Conservation (phyloP, 2,113 vertebrate genomes). For the Narcine bancroftii region DNA sequence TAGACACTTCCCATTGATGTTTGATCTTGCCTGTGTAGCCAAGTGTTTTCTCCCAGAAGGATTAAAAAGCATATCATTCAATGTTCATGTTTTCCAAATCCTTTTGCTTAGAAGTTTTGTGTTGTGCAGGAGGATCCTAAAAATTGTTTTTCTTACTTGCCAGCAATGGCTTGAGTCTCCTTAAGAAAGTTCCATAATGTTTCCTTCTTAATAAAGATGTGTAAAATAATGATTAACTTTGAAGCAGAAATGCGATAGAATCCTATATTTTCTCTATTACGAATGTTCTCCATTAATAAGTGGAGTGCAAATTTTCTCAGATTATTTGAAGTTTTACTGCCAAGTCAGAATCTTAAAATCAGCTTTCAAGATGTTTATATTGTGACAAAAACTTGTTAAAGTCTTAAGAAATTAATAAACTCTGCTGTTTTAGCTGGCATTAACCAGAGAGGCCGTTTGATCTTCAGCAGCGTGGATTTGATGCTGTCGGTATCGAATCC, state of each 20-base stretch:
- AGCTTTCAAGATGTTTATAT: background rate
- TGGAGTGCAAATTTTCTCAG: background rate
- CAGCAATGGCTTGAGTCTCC: background rate
- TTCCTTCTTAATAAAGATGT: background rate
- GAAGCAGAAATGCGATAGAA: background rate
- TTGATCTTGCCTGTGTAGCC: background rate
- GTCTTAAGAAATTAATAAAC: background rate
- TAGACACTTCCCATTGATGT: background rate
- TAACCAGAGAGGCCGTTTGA: no score
- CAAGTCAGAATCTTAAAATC: background rate
- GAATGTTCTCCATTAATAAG: background rate
- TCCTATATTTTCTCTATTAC: background rate
- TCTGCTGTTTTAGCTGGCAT: background rate
- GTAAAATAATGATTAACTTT: background rate
- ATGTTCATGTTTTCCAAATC: constrained; percentile 6
- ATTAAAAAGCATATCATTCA: background rate
- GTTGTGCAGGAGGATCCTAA: background rate
- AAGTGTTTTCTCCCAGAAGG: background rate
- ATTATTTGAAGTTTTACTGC: background rate
- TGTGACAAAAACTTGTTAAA: background rate
- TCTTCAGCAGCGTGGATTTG: no score
- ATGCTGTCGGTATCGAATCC: no score
- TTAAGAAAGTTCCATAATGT: background rate
- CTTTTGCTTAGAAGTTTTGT: background rate
- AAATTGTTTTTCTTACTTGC: background rate